These are phyloP conservation scores for Hozukius guyotensis DNA, from an alignment of 2,797 vertebrate genomes.

Conservation along the genomic window DNA sequence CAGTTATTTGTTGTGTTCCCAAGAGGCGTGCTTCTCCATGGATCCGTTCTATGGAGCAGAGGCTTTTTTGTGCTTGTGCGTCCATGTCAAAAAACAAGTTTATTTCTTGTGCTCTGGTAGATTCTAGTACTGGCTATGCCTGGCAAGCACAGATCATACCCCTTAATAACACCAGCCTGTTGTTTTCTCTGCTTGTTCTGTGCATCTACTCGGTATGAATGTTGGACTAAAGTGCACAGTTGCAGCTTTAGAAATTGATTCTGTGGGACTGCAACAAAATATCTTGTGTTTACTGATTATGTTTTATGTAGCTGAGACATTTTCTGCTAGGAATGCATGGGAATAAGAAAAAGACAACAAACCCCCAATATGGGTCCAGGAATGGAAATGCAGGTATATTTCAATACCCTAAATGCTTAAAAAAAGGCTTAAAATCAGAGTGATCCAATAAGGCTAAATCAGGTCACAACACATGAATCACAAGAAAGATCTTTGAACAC, in stretches of 20 bases:
- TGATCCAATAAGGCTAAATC: not conserved
- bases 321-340: not conserved
- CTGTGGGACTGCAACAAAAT: not conserved
- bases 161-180: not conserved
- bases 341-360: not conserved
- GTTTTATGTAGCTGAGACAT: not conserved
- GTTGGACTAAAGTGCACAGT: not conserved
- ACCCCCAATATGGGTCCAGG: not conserved
- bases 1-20: constrained; percentile 47
- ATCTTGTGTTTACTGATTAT: not conserved
- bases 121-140: constrained; percentile 2
- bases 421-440: not conserved
- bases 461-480: not conserved
- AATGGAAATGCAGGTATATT: not conserved
- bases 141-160: not conserved
- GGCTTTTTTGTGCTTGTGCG: constrained; percentile 43
- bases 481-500: not conserved
- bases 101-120: constrained; percentile 27
- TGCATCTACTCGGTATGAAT: not conserved
- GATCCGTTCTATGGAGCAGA: not conserved
- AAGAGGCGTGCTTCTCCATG: constrained; percentile 2
- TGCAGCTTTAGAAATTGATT: not conserved
- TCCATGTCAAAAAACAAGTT: constrained; percentile 21
- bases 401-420: not conserved
- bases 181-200: not conserved